phyloP scores from a whole-genome alignment of 2,888 invertebrate species.

The Pinctada fucata region DNA sequence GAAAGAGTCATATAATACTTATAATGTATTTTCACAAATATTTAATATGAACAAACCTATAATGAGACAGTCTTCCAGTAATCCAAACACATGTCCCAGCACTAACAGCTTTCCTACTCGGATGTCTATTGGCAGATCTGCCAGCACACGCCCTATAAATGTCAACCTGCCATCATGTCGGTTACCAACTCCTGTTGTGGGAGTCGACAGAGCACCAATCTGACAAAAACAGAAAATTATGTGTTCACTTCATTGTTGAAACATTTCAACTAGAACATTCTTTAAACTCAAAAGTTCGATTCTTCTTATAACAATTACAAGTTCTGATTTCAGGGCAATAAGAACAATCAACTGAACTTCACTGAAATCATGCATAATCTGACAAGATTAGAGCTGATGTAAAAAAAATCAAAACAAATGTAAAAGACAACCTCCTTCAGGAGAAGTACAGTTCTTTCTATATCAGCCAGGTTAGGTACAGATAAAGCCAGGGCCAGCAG shows the following conservation, averaged over 20 bases:
- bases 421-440: slow-evolving; percentile 82
- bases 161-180: slow-evolving; percentile 90
- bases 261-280: not conserved
- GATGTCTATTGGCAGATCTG: slow-evolving; percentile 89
- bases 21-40: too few relatives aligned
- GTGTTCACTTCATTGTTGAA: not conserved
- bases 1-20: too few relatives aligned
- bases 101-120: slow-evolving; percentile 89
- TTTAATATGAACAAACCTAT: slow-evolving; percentile 80
- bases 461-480: slow-evolving; percentile 90
- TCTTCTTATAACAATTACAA: too few relatives aligned
- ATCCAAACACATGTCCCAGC: slow-evolving; percentile 90
- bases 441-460: slow-evolving; percentile 88
- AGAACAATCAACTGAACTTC: too few relatives aligned
- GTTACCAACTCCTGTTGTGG: slow-evolving; percentile 78
- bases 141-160: slow-evolving; percentile 89
- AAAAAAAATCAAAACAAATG: too few relatives aligned
- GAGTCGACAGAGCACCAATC: slow-evolving; percentile 87
- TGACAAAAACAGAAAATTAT: slow-evolving; percentile 69
- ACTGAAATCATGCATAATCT: too few relatives aligned
- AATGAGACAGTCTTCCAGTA: slow-evolving; percentile 89
- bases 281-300: not conserved
- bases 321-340: too few relatives aligned
- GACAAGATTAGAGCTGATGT: too few relatives aligned
- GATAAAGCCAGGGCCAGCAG: slow-evolving; percentile 90